Conservation (phyloP, 2,113 vertebrate species). For the Camelus bactrianus region DNA sequence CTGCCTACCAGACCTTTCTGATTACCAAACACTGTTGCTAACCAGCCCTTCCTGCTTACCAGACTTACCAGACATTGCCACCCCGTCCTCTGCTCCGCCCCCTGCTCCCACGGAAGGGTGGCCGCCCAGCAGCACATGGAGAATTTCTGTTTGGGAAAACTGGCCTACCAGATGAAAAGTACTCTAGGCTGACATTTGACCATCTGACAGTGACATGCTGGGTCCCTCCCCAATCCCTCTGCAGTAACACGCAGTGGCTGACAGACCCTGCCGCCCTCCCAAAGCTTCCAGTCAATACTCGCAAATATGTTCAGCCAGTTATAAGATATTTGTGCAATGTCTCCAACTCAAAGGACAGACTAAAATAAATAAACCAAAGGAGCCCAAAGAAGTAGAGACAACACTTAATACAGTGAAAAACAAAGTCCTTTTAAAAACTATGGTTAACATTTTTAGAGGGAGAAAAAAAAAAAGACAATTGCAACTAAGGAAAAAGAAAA, state of each 20-base stretch:
- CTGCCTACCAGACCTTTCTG: too few relatives aligned
- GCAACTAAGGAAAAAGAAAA: background rate
- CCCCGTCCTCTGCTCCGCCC: too few relatives aligned
- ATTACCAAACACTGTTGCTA: too few relatives aligned
- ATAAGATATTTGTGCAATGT: background rate
- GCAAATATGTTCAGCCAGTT: background rate
- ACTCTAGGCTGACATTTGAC: background rate
- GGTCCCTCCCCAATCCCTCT: background rate
- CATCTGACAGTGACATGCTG: background rate
- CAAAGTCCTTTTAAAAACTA: background rate
- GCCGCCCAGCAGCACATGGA: background rate
- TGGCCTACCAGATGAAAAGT: background rate
- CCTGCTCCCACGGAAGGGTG: background rate
- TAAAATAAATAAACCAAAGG: background rate
- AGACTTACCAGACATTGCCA: background rate
- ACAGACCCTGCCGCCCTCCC: background rate
- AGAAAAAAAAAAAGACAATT: background rate
- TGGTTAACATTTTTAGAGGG: background rate
- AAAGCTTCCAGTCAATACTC: background rate
- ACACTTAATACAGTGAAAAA: background rate
- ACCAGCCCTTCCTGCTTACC: too few relatives aligned
- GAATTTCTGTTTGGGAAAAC: background rate
- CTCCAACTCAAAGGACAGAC: background rate
- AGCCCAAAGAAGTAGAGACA: background rate
- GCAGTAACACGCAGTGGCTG: background rate